These are phyloP conservation scores for Machimus rusticus DNA, from an alignment of 2,888 invertebrate species.

Conservation along the genomic window DNA sequence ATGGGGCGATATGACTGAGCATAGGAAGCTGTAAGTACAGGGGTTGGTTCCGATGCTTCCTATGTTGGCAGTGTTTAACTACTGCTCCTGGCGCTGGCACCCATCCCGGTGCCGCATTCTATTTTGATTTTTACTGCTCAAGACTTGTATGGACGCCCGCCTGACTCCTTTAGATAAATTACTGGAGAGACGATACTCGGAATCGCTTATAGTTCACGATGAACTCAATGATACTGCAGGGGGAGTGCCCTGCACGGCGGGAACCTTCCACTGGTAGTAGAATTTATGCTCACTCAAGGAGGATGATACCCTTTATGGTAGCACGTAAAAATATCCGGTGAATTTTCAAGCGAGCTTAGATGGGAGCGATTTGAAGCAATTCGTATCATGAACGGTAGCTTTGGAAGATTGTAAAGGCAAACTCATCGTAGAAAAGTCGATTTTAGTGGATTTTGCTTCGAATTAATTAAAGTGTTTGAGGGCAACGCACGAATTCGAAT, in stretches of 20 bases:
- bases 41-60: background rate
- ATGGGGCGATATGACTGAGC: background rate
- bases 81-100: background rate
- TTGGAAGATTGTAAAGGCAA: background rate
- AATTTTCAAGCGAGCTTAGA: background rate
- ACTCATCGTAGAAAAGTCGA: background rate
- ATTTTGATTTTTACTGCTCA: background rate
- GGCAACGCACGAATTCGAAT: background rate
- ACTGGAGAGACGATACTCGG: background rate
- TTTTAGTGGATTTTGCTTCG: background rate
- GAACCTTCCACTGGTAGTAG: background rate
- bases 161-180: constrained; percentile 1
- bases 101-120: background rate
- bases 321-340: background rate
- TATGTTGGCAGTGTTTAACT: background rate
- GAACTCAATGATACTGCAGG: background rate
- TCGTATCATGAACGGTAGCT: background rate
- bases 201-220: background rate
- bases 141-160: background rate
- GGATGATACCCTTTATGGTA: background rate
- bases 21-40: background rate
- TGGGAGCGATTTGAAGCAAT: background rate
- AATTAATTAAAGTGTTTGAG: background rate
- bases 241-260: background rate
- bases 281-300: background rate